A percentile compares a stretch with the other conserved stretches of the same genome.
Conservation (phyloP, 23 tunicate species). For the Ciona savignyi region DNA sequence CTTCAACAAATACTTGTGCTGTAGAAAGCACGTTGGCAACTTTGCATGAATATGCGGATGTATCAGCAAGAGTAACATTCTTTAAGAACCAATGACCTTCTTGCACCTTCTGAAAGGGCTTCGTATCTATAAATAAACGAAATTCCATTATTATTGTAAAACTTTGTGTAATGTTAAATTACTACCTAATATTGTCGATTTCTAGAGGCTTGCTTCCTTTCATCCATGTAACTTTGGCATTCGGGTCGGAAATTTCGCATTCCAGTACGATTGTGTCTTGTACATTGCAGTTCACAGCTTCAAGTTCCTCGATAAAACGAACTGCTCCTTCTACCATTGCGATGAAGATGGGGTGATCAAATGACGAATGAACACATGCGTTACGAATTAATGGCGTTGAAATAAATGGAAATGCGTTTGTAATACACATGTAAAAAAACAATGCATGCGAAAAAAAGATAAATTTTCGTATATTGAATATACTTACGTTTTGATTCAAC, state of each 20-base stretch:
- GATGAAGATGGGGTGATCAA: no score
- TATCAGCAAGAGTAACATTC: constrained; percentile 32
- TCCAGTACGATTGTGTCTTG: constrained; percentile 62
- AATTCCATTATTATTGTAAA: no score
- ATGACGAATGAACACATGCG: no score
- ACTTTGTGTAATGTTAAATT: no score
- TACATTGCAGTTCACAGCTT: constrained; percentile 28
- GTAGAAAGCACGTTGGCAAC: constrained; percentile 18
- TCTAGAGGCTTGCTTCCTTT: constrained; percentile 22
- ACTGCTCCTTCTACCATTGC: not conserved
- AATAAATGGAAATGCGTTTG: no score
- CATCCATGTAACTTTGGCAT: constrained; percentile 71
- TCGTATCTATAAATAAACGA: constrained; percentile 12
- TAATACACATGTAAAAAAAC: no score
- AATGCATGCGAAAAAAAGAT: not conserved
- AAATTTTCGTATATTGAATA: no score
- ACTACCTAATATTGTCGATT: constrained; percentile 3
- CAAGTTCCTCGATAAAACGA: constrained; percentile 24
- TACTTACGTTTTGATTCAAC: not conserved
- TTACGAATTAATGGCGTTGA: no score
- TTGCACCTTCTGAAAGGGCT: constrained; percentile 30
- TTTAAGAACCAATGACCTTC: constrained; percentile 40
- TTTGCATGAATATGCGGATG: constrained; percentile 50
- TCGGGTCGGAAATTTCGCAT: constrained; percentile 52
- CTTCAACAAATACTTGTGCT: constrained; percentile 25